Base-by-base conservation (phyloP, 2,888 invertebrate species). In the Brenthis hecate region DNA sequence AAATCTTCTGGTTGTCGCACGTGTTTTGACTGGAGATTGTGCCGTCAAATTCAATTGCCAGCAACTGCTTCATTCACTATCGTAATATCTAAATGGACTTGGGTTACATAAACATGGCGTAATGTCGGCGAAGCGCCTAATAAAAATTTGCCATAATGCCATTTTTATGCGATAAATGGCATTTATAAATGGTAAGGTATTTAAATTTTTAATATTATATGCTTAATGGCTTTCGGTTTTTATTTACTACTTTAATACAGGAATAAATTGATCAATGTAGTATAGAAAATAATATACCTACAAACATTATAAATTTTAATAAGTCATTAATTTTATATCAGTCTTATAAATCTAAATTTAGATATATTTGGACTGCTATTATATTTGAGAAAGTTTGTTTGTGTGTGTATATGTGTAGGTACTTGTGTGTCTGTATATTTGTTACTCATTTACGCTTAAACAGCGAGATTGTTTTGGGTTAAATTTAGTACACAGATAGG, bases 1-100 rank as follows among this genome's bases (percentile, higher is more conserved):
- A 72, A 81, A 89, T 89, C 88, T 77, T 72, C 72, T 73, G 82
- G 82, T 77, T 79, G 79, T 75, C 75, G 90, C 90, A 89, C 91
- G 91, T 91, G 91, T 89, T 89, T 83, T 78, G 89, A 87, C 87
- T 89, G 74, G 81, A 70, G 84, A 86, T 86, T 85, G 82, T 82
- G 81, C 83, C 75, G 76, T 76, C 76, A 79, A 76, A 78, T 82
- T 83, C 85, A 84, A 85, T 86, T 84, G 85, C 81, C 77, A 80
- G 82, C 80, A 62, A 66, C 78, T 61, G 68, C 66, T 61, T 61
- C 32, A 61, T 51, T 47, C 53, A 56, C 36, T 70, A 70, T 60
- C 65, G 32, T 43, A 16, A 53, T 56, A 69, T 69, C 65, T 69
- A 51, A 69, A 65, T 66, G 66, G 66, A 50, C 53, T 43, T 14